Evolutionary conservation across 2,797 vertebrate genomes (phyloP).

Genomic region (Clarias laeviceps): DNA sequence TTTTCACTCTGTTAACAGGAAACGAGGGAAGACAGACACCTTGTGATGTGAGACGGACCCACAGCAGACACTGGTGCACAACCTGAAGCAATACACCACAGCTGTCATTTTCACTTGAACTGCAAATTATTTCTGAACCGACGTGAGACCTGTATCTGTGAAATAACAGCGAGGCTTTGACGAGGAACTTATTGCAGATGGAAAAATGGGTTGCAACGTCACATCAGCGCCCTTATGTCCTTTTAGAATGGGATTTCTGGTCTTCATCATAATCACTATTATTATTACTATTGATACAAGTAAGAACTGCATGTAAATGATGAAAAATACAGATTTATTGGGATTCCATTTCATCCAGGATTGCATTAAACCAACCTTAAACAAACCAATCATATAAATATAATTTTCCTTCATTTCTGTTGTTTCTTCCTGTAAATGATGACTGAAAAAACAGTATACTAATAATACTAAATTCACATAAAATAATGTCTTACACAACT

Average conservation of each 20-base stretch:
- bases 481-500: not conserved
- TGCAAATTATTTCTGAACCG: not conserved
- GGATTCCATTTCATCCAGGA: not conserved
- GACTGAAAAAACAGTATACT: not conserved
- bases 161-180: not conserved
- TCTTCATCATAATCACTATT: not conserved
- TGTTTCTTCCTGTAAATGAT: not conserved
- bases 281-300: not conserved
- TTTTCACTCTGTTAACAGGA: not conserved
- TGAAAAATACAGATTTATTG: not conserved
- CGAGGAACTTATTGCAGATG: not conserved
- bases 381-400: not conserved
- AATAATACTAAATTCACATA: not conserved
- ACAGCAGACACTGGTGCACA: constrained; percentile 8
- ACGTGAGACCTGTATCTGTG: not conserved
- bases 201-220: constrained; percentile 1
- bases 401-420: not conserved
- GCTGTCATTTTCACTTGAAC: not conserved
- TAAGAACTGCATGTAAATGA: not conserved
- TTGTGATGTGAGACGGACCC: not conserved
- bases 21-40: not conserved
- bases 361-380: not conserved
- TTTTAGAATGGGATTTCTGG: not conserved
- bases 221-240: not conserved
- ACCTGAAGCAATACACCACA: not conserved